Evolutionary conservation across 2,797 vertebrate genomes (phyloP).

Genomic region (Gymnoscopelus braueri): DNA sequence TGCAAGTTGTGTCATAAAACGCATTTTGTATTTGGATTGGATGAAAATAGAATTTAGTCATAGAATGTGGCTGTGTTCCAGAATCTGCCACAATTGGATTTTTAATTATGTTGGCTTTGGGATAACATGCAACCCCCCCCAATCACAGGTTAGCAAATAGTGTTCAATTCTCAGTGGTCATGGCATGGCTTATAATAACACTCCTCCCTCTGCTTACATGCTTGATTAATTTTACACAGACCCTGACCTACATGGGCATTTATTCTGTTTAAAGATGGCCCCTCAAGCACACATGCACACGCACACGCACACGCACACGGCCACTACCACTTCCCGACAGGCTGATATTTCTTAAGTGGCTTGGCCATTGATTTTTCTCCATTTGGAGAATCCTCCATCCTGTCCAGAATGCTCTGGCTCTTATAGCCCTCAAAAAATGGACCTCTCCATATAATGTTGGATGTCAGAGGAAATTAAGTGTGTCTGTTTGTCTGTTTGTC

Average conservation of each 20-base stretch:
- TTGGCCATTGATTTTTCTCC: no score
- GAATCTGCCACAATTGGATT: conserved; percentile 1
- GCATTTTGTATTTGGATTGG: conserved; percentile 1
- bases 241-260: conserved; percentile 59
- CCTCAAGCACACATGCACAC: conserved; percentile 4
- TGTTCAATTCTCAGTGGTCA: conserved; percentile 21
- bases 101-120: conserved; percentile 3
- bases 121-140: no score
- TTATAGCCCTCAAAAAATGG: not conserved
- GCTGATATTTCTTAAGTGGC: not conserved
- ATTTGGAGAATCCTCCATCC: no score
- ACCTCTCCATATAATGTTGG: not conserved
- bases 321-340: not conserved
- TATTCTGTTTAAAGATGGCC: conserved; percentile 55
- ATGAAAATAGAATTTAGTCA: conserved; percentile 9
- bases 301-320: not conserved
- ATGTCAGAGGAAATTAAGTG: no score
- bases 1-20: not conserved
- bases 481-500: no score
- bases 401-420: no score
- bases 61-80: conserved; percentile 3
- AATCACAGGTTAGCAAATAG: not conserved
- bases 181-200: not conserved
- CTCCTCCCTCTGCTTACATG: conserved; percentile 33
- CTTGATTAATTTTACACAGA: conserved; percentile 59